Percentiles rank a stretch among this genome's conserved stretches.
Conservation (phyloP, 2,888 invertebrate genomes). For the Cataglyphis albicans region DNA sequence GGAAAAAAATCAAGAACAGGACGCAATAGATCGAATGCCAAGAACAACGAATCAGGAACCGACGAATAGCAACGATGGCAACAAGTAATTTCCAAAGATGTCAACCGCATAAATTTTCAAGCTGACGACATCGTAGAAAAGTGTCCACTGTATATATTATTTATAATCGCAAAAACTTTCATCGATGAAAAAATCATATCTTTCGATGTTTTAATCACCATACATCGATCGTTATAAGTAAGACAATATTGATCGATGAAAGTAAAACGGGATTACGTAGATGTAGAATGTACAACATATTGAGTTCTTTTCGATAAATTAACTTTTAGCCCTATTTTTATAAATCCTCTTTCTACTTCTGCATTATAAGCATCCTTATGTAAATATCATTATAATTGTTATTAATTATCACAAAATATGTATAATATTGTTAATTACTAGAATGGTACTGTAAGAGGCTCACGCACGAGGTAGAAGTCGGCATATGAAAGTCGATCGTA, state of each 20-base stretch:
- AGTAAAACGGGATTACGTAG: neutral
- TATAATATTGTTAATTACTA: neutral
- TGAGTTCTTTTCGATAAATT: neutral
- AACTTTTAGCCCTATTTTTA: neutral
- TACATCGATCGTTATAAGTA: neutral
- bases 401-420: neutral
- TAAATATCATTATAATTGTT: neutral
- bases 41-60: conserved; percentile 74
- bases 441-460: neutral
- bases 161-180: neutral
- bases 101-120: conserved; percentile 44
- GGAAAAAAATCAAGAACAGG: conserved; percentile 63
- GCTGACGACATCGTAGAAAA: neutral
- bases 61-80: conserved; percentile 75
- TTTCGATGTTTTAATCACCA: neutral
- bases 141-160: conserved; percentile 5
- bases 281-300: neutral
- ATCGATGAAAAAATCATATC: conserved; percentile 2
- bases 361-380: neutral
- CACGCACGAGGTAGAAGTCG: neutral
- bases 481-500: neutral
- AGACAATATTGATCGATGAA: neutral
- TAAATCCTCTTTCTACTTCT: neutral
- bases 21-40: conserved; percentile 74
- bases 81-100: conserved; percentile 43